Conservation (phyloP, 2,888 invertebrate species). For the Sphinx pinastri region DNA sequence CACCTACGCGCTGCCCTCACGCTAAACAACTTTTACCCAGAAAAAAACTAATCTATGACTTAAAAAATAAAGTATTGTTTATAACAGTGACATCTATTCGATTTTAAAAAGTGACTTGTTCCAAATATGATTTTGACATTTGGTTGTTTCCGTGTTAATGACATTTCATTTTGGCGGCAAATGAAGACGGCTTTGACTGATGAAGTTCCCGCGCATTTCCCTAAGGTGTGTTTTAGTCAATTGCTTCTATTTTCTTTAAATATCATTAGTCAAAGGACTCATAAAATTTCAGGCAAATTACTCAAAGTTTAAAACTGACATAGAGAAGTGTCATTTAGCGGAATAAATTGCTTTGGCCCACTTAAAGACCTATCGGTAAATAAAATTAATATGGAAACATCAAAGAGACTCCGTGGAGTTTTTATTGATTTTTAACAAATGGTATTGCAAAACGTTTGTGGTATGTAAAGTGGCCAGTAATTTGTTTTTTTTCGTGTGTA, state of each 20-base stretch:
- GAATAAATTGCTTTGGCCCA: slow-evolving; percentile 66
- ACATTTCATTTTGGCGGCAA: slow-evolving; percentile 69
- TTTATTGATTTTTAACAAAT: slow-evolving; percentile 50
- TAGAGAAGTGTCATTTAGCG: slow-evolving; percentile 63
- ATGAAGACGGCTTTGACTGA: slow-evolving; percentile 70
- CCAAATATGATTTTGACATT: slow-evolving; percentile 65
- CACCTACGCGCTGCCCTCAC: slow-evolving; percentile 57
- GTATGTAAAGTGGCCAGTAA: slow-evolving; percentile 34
- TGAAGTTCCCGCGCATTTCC: slow-evolving; percentile 74
- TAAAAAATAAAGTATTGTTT: slow-evolving; percentile 1
- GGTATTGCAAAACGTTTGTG: slow-evolving; percentile 31
- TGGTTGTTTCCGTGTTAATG: slow-evolving; percentile 61
- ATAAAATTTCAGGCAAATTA: neutral
- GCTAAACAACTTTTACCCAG: neutral
- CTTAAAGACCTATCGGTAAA: slow-evolving; percentile 61
- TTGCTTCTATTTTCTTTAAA: slow-evolving; percentile 38
- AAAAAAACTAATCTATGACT: neutral
- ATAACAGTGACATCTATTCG: slow-evolving; percentile 25
- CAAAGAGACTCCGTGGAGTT: slow-evolving; percentile 51
- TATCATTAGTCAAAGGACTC: slow-evolving; percentile 19
- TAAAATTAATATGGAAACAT: slow-evolving; percentile 58
- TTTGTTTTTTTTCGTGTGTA: slow-evolving; percentile 37
- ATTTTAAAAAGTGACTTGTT: slow-evolving; percentile 49
- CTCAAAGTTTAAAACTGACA: slow-evolving; percentile 44
- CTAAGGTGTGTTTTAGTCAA: slow-evolving; percentile 74